Conservation (phyloP, 2,797 vertebrate genomes). For the Pteropus rufus region DNA sequence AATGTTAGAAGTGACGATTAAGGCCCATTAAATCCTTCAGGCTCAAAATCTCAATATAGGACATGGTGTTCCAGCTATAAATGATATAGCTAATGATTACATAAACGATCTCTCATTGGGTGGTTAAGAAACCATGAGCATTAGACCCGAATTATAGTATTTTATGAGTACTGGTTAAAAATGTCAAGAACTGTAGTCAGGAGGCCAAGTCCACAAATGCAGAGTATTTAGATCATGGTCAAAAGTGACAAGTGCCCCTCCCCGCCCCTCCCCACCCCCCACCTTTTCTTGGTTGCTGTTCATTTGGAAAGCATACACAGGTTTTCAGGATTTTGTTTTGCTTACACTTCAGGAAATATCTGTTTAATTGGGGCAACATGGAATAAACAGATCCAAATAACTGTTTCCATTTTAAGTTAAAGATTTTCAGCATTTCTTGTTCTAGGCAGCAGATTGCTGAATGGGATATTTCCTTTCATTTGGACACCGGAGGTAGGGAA, state of each 20-base stretch:
- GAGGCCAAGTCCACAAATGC: not conserved
- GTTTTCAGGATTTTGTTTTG: slow-evolving; percentile 45
- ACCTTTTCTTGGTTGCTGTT: not conserved
- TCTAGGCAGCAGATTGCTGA: slow-evolving; percentile 20
- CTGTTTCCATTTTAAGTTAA: slow-evolving; percentile 50
- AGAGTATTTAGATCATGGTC: not conserved
- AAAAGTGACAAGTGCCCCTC: not conserved
- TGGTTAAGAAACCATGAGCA: not conserved
- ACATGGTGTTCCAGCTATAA: not conserved
- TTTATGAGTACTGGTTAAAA: slow-evolving; percentile 13
- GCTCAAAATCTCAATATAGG: slow-evolving; percentile 15
- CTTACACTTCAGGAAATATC: slow-evolving; percentile 50
- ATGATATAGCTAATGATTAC: not conserved
- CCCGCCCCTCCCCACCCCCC: too few species aligned
- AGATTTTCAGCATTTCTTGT: slow-evolving; percentile 46
- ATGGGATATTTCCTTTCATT: slow-evolving; percentile 62
- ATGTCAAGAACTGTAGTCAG: slow-evolving; percentile 8
- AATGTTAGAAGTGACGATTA: slow-evolving; percentile 35
- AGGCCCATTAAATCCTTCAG: not conserved
- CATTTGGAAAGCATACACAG: slow-evolving; percentile 14
- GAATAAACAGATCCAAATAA: slow-evolving; percentile 57
- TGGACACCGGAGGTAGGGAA: slow-evolving; percentile 38
- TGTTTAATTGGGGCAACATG: slow-evolving; percentile 54
- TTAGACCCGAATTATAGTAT: slow-evolving; percentile 2
- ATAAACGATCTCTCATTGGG: not conserved